Percentiles rank a stretch among this genome's conserved stretches.
Evolutionary conservation across 2,113 vertebrate species (phyloP).

Genomic region (Empidonax traillii): DNA sequence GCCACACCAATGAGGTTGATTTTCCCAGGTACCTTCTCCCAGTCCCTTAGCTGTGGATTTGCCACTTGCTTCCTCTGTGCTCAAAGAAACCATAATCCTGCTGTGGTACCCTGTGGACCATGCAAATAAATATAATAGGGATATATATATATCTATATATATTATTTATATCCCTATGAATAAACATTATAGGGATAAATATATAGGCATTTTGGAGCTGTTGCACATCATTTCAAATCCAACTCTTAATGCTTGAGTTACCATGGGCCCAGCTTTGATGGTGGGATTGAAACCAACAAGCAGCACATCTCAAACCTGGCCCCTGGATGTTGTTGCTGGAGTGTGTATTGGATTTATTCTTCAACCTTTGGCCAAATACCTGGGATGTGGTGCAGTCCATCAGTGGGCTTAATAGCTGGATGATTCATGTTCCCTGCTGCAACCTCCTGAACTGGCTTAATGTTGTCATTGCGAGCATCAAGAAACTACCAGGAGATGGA

Average conservation of each 20-base stretch:
- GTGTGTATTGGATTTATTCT: neutral
- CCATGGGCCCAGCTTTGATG: neutral
- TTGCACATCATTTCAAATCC: neutral
- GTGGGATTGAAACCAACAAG: neutral
- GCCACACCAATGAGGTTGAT: accelerated
- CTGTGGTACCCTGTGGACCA: accelerated
- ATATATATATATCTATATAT: neutral
- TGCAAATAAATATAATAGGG: neutral
- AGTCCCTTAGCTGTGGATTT: neutral
- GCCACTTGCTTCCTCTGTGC: neutral
- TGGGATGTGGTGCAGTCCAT: accelerated
- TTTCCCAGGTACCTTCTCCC: neutral
- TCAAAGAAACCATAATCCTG: neutral
- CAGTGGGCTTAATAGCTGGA: neutral
- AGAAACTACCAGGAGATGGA: neutral
- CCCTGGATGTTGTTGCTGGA: neutral
- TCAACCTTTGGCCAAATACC: neutral
- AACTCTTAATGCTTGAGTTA: neutral
- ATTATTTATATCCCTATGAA: neutral
- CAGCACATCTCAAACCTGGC: neutral
- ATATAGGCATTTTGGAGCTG: neutral
- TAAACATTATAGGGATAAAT: neutral
- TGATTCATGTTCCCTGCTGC: neutral
- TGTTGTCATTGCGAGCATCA: accelerated
- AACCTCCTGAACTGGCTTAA: neutral